phyloP scores from a whole-genome alignment of 2,888 invertebrate genomes.

The Cancer borealis region DNA sequence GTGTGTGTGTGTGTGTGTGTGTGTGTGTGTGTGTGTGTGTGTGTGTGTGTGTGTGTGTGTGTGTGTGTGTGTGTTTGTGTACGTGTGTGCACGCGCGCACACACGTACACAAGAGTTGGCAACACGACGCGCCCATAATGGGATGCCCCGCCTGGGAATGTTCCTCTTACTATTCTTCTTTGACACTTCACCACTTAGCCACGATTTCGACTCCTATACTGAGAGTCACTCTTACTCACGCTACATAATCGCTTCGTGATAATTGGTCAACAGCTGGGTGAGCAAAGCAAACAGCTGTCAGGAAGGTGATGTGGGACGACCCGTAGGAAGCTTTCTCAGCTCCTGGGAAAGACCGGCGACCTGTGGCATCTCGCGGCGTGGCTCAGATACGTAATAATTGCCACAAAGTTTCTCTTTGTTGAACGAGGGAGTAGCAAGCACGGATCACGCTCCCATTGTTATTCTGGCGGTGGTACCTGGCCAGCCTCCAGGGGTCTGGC shows the following conservation, averaged over 20 bases:
- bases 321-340: slow-evolving; percentile 39
- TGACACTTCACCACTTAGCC: slow-evolving; percentile 42
- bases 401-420: slow-evolving; percentile 65
- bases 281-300: slow-evolving; percentile 53
- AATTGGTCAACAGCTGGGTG: slow-evolving; percentile 22
- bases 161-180: slow-evolving; percentile 50
- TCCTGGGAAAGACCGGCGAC: slow-evolving; percentile 51
- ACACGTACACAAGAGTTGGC: slow-evolving; percentile 25
- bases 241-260: slow-evolving; percentile 53
- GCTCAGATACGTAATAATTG: slow-evolving; percentile 63
- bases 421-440: slow-evolving; percentile 60
- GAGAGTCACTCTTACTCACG: slow-evolving; percentile 39
- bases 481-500: background rate
- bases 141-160: slow-evolving; percentile 62
- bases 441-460: slow-evolving; percentile 61
- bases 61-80: slow-evolving; percentile 6
- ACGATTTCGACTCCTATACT: slow-evolving; percentile 53
- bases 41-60: slow-evolving; percentile 12
- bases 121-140: slow-evolving; percentile 61
- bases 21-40: slow-evolving; percentile 2
- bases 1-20: background rate
- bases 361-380: slow-evolving; percentile 51
- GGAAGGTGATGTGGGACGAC: slow-evolving; percentile 21
- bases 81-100: background rate
- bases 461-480: slow-evolving; percentile 17